Conservation (phyloP, 2,888 invertebrate species). For the Galerucella pusilla region DNA sequence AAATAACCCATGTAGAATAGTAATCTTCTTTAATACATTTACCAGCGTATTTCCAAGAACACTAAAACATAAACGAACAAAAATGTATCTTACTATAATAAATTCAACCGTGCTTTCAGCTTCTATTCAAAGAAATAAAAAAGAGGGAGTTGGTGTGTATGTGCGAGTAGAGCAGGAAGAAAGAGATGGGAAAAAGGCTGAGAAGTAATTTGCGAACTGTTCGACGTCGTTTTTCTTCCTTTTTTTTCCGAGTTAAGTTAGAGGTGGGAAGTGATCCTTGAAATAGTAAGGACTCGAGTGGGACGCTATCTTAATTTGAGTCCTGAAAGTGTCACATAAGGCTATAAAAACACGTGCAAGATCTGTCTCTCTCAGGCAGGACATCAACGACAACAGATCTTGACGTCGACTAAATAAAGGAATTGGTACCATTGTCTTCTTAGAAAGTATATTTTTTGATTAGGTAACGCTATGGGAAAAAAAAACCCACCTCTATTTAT, state of each 20-base stretch:
- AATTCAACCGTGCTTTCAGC: conserved; percentile 18
- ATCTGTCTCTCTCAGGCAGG: too few relatives aligned
- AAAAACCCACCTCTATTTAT: background rate
- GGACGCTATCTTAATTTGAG: too few relatives aligned
- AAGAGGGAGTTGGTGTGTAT: conserved; percentile 3
- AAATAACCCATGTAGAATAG: conserved; percentile 22
- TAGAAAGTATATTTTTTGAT: too few relatives aligned
- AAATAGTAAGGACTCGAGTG: background rate
- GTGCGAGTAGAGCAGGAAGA: background rate
- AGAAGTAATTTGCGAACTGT: conserved; percentile 18
- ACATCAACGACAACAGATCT: too few relatives aligned
- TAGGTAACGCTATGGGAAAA: background rate
- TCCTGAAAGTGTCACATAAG: too few relatives aligned
- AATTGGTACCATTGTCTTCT: too few relatives aligned
- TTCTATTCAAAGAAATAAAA: conserved; percentile 15
- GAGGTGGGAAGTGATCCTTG: conserved; percentile 5
- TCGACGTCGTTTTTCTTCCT: background rate
- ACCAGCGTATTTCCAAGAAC: conserved; percentile 23
- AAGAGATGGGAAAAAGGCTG: background rate
- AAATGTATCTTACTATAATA: conserved; percentile 22
- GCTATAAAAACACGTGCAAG: too few relatives aligned
- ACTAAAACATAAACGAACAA: conserved; percentile 21
- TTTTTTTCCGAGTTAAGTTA: background rate
- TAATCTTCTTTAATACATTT: conserved; percentile 20
- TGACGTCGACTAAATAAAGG: too few relatives aligned